A percentile compares a stretch with the other conserved stretches of the same genome.
Conservation (phyloP, 2,797 vertebrate genomes). For the Enteromius argenteus region DNA sequence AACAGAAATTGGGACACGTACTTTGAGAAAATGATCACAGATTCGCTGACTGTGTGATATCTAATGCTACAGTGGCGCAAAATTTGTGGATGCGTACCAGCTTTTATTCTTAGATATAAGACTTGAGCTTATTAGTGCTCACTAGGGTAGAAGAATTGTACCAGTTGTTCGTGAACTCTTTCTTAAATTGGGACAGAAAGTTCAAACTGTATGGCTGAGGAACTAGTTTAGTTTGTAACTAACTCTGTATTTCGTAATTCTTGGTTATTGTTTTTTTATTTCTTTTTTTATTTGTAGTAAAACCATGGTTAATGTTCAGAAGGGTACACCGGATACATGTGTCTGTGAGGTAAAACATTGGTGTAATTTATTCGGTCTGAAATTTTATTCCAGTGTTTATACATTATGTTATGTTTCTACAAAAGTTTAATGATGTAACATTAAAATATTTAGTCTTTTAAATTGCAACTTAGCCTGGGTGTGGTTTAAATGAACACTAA, state of each 20-base stretch:
- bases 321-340: neutral
- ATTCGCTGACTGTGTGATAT: conserved; percentile 42
- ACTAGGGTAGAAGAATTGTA: neutral
- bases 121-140: conserved; percentile 24
- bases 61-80: conserved; percentile 2
- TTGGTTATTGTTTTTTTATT: too few species aligned
- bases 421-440: neutral
- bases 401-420: neutral
- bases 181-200: conserved; percentile 22
- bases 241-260: neutral
- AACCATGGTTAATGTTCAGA: neutral
- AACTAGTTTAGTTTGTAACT: neutral
- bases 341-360: neutral
- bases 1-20: conserved; percentile 2
- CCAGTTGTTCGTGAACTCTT: neutral
- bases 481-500: too few species aligned
- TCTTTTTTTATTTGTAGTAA: neutral
- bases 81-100: neutral
- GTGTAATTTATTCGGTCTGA: neutral
- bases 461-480: neutral
- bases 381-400: neutral
- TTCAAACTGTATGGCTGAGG: neutral
- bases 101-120: conserved; percentile 29
- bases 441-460: neutral
- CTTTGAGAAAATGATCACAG: conserved; percentile 32